Percentiles rank a stretch among this genome's conserved stretches.
These are phyloP conservation scores for Mastomys natalensis DNA, from an alignment of 2,113 vertebrate genomes.

Conservation along the genomic window DNA sequence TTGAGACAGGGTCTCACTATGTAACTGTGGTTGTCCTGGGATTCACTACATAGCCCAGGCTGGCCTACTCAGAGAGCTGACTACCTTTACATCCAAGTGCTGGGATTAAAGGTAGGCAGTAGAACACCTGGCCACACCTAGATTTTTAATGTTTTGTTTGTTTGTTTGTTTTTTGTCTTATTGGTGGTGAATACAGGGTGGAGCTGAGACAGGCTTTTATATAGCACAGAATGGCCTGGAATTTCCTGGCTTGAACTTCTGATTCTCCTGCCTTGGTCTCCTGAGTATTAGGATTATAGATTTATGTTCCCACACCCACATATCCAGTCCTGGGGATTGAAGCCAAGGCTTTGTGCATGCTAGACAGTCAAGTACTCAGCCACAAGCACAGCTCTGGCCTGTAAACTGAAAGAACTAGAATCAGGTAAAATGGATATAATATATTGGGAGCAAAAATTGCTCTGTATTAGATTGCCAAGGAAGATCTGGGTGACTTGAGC, in stretches of 20 bases:
- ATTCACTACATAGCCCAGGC: not conserved
- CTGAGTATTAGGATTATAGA: too few species aligned
- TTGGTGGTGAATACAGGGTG: too few species aligned
- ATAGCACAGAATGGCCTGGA: not conserved
- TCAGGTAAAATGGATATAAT: not conserved
- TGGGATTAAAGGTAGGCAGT: not conserved
- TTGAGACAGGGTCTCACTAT: not conserved
- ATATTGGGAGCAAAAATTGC: not conserved
- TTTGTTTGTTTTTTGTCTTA: not conserved
- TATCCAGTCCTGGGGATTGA: not conserved
- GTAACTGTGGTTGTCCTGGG: not conserved
- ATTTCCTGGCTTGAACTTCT: not conserved
- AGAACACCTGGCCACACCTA: not conserved
- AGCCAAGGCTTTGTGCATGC: not conserved
- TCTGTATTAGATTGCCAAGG: not conserved
- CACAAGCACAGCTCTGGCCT: not conserved
- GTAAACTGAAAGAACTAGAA: not conserved
- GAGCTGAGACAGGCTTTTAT: not conserved
- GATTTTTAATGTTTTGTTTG: not conserved
- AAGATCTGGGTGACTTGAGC: not conserved
- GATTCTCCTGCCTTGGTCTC: not conserved
- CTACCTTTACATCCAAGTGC: not conserved
- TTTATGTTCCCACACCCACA: too few species aligned
- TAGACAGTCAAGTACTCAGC: not conserved
- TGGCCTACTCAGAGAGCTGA: not conserved